Base-by-base conservation (phyloP, 2,113 vertebrate species). In the Neofelis nebulosa region DNA sequence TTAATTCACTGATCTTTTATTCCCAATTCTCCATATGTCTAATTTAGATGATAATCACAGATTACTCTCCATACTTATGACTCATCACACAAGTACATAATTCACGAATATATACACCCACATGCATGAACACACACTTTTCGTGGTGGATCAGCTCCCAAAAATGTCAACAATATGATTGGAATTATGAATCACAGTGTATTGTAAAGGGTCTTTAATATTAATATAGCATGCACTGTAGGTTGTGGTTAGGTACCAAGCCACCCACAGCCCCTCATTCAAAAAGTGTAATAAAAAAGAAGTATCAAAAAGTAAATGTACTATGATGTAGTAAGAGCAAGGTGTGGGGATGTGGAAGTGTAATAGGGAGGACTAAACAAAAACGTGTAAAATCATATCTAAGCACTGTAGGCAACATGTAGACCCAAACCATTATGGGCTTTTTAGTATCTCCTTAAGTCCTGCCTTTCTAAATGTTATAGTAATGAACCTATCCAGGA, bases 51-150 rank as follows among this genome's bases (percentile, higher is more conserved):
- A 85, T 63, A 94, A 91, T 86, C 45, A 68, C 3, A 86, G 31
- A 71, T 95, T 82, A 68, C 41, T 83, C 48, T 96, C 65, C 13
- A 82, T 63, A 83, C 33, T 68, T 68, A 94, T 93, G 94, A 96
- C 29, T 97, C 86, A 96, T 92, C 71, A 66, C 15, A 52, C 29
- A 69, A 96, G 50, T 90, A 87, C 18, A 96, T 82, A 92, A 87
- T 94, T 97, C 74, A 94, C 36, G 92, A 97, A 89, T 78, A 92
- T 78, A 61, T 50, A 92, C 57, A 73, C 94, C 89, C 79, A 97
- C 83, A 84, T 69, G 14, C 55, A 87, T 87, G 74, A 94, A 69
- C n/a, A 97, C 57, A 91, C 31, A 94, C 52, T 86, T 96, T 84
- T 87, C 2, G 0, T 89, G 45, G 63, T 69, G 23, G 9, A 88